Percentiles rank a stretch among this genome's conserved stretches.
phyloP scores from a whole-genome alignment of 2,113 vertebrate genomes.

The Oreochromis aureus region DNA sequence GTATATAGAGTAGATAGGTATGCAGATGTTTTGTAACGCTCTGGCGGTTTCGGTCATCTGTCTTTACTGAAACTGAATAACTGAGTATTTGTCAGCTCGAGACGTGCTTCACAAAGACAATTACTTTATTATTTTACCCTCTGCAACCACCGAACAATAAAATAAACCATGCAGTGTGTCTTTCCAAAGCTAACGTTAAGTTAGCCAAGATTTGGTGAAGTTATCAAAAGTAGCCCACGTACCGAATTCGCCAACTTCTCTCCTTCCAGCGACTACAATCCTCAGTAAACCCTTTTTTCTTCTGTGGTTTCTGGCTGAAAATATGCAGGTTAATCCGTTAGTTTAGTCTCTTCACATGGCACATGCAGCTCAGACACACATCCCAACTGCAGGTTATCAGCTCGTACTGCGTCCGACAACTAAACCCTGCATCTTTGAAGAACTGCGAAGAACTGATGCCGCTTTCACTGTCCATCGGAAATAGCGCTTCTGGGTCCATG shows the following conservation, averaged over 20 bases:
- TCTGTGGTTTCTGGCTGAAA: background rate
- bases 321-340: background rate
- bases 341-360: conserved; percentile 41
- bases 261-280: background rate
- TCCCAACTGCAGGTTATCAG: background rate
- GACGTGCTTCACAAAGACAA: background rate
- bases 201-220: background rate
- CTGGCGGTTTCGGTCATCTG: background rate
- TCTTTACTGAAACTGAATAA: background rate
- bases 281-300: background rate
- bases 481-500: fast-evolving
- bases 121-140: background rate
- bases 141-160: background rate
- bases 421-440: conserved; percentile 17
- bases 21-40: background rate
- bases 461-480: conserved; percentile 4
- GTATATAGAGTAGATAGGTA: background rate
- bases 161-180: background rate
- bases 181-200: background rate
- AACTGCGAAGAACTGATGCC: background rate
- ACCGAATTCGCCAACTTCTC: conserved; percentile 39
- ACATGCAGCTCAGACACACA: conserved; percentile 3
- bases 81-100: background rate
- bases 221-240: background rate
- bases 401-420: background rate